Conservation (phyloP, 2,888 invertebrate species). For the Mythimna lalbum region DNA sequence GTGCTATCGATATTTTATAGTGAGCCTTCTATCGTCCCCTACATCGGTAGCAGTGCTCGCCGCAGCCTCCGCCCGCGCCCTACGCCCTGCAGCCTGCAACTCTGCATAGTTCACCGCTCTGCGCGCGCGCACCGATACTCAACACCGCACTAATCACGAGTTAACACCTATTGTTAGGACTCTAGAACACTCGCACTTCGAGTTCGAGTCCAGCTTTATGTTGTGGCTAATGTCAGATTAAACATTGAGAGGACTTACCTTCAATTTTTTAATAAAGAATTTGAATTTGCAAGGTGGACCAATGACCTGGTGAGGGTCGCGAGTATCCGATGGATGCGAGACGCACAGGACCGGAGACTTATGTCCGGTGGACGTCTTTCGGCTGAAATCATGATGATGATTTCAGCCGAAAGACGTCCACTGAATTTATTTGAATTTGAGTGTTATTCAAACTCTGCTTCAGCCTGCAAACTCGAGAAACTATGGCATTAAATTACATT, state of each 20-base stretch:
- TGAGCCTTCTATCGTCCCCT: slow-evolving; percentile 41
- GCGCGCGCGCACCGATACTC: slow-evolving; percentile 70
- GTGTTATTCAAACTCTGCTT: no score
- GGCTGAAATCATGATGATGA: no score
- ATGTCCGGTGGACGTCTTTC: no score
- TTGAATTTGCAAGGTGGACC: no score
- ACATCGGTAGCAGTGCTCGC: slow-evolving; percentile 49
- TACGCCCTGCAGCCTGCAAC: slow-evolving; percentile 62
- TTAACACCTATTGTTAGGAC: slow-evolving; percentile 65
- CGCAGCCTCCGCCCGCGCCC: slow-evolving; percentile 57
- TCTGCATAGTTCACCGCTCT: slow-evolving; percentile 77
- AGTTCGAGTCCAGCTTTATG: slow-evolving; percentile 6
- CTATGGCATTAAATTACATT: no score
- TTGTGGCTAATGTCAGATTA: slow-evolving; percentile 6
- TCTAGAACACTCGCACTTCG: slow-evolving; percentile 36
- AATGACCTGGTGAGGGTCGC: no score
- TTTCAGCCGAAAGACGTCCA: no score
- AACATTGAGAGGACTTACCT: background rate
- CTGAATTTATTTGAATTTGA: no score
- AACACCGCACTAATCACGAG: slow-evolving; percentile 70
- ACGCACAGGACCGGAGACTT: no score
- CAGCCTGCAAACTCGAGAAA: no score
- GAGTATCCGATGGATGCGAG: no score
- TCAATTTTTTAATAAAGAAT: no score
- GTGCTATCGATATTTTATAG: background rate